Evolutionary conservation across 2,888 invertebrate species (phyloP), one percentile per base, ranked within the genome.

Genomic region (Linnaemya tessellans): DNA sequence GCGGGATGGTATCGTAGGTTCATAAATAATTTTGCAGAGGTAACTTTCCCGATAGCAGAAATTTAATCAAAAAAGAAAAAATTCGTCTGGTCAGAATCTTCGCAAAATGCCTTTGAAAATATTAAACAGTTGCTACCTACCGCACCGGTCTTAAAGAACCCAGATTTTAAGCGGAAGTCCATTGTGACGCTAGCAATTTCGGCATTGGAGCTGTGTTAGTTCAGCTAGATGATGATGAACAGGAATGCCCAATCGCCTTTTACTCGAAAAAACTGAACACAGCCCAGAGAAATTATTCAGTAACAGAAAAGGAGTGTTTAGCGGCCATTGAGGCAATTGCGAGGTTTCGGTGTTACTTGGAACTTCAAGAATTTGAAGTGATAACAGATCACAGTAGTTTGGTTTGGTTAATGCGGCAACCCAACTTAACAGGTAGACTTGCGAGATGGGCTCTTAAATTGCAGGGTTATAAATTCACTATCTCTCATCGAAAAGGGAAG

Each of bases 261-360:
- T 54, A 64, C n/a, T 75, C 64, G 7, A 51, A n/a, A 15, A 65
- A 77, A 51, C 18, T 77, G 3, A 65, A 77, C 15, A 41, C 68
- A 22, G 65, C 49, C 41, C 85, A 49, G 60, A 64, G 15, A 62
- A 77, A 65, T 35, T 77, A 77, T 25, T 70, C 70, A 3, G 51
- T 51, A 20, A 68, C 51, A 10, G 49, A 64, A 22, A 43, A 22
- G 22, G 64, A 64, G 8, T 49, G 67, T 22, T 41, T 70, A 5
- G 68, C 54, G 9, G 60, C 80, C 5, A 75, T 86, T 0, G 80
- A 84, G n/a, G 49, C 70, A 5, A 71, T 86, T 3, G 80, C 84
- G 41, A 84, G 77, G 15, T 86, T 87, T 25, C 54, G 87, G 8
- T 77, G 80, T 3, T 86, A 87, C 43, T 38, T 86, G 5, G 87